phyloP scores from a whole-genome alignment of 2,113 vertebrate species.

The Piliocolobus tephrosceles region DNA sequence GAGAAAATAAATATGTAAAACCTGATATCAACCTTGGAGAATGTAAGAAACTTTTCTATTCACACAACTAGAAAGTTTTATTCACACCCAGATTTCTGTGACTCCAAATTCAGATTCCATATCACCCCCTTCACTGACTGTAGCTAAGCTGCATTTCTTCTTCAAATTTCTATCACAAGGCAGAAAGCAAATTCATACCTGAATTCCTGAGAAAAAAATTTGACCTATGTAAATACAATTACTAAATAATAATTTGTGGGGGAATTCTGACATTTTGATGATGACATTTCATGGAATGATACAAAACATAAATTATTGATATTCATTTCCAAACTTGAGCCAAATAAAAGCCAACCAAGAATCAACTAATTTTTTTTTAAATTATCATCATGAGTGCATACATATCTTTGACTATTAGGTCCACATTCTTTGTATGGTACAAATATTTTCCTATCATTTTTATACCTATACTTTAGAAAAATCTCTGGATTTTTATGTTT shows the following conservation, averaged over 20 bases:
- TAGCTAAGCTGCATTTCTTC: not conserved
- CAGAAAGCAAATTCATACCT: not conserved
- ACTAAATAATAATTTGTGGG: not conserved
- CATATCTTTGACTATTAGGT: not conserved
- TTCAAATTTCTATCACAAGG: not conserved
- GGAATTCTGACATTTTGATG: not conserved
- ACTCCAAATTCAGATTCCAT: not conserved
- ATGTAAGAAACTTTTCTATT: not conserved
- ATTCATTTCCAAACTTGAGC: not conserved
- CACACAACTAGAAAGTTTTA: not conserved
- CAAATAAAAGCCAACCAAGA: not conserved
- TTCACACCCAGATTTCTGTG: not conserved
- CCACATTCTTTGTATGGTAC: not conserved
- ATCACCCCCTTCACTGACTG: not conserved
- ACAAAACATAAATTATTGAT: not conserved
- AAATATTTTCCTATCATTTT: not conserved
- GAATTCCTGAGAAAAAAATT: not conserved
- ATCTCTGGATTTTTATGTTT: not conserved
- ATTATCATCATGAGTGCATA: not conserved
- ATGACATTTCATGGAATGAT: not conserved
- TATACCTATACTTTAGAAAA: not conserved
- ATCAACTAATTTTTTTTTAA: not conserved
- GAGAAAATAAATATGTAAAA: not conserved
- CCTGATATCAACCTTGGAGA: not conserved
- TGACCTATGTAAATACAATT: not conserved